These are phyloP conservation scores for Lobophora halterata DNA, from an alignment of 2,888 invertebrate species.

Conservation along the genomic window DNA sequence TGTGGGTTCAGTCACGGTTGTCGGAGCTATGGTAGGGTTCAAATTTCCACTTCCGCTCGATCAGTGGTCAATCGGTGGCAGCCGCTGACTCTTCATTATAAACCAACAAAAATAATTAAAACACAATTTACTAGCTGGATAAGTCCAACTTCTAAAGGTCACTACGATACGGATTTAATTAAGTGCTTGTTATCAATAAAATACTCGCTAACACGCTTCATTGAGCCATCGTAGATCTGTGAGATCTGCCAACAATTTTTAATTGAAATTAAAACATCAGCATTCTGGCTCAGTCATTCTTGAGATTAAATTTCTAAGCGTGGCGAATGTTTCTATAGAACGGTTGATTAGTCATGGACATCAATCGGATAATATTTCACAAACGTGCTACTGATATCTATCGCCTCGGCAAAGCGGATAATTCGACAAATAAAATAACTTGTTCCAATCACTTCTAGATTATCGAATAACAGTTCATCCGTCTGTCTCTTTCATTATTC, in stretches of 20 bases:
- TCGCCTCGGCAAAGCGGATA: slow-evolving; percentile 14
- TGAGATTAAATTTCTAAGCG: slow-evolving; percentile 70
- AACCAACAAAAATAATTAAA: slow-evolving; percentile 65
- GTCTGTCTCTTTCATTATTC: slow-evolving; percentile 41
- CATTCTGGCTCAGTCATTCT: slow-evolving; percentile 66
- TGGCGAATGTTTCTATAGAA: slow-evolving; percentile 65
- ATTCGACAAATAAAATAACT: slow-evolving; percentile 17
- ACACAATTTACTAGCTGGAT: slow-evolving; percentile 34
- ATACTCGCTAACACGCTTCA: slow-evolving; percentile 18
- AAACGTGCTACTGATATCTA: slow-evolving; percentile 34
- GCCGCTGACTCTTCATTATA: slow-evolving; percentile 64
- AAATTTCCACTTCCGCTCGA: slow-evolving; percentile 72
- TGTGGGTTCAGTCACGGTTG: slow-evolving; percentile 70
- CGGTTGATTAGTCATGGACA: slow-evolving; percentile 61
- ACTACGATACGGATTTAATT: slow-evolving; percentile 35
- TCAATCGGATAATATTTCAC: slow-evolving; percentile 51
- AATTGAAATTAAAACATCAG: slow-evolving; percentile 63
- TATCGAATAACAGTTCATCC: slow-evolving; percentile 39
- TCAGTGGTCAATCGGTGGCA: slow-evolving; percentile 73
- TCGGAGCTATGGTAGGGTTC: slow-evolving; percentile 65
- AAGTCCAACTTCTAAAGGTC: slow-evolving; percentile 12
- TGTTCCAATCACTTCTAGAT: slow-evolving; percentile 28
- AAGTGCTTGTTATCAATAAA: slow-evolving; percentile 26
- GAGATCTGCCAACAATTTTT: slow-evolving; percentile 69
- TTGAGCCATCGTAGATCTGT: slow-evolving; percentile 59